Conservation (phyloP, 2,797 vertebrate species). For the Sebastes oblongus region DNA sequence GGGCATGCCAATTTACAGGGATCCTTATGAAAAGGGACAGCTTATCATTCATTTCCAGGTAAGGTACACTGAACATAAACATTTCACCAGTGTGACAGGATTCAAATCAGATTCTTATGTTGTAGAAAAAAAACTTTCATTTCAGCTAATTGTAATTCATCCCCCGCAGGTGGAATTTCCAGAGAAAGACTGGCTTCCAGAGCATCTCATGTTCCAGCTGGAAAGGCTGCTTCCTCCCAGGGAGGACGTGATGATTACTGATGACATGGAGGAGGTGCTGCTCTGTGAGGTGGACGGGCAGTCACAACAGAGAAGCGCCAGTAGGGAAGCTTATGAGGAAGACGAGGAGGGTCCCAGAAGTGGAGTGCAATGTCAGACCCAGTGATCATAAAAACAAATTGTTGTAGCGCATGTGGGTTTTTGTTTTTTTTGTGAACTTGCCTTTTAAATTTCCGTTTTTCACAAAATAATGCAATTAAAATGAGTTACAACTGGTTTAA, state of each 20-base stretch:
- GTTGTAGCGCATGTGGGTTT: background rate
- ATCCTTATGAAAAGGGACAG: conserved; percentile 89
- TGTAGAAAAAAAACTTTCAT: background rate
- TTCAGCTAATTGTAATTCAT: background rate
- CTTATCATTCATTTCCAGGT: conserved; percentile 92
- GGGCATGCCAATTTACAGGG: conserved; percentile 92
- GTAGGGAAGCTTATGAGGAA: conserved; percentile 88
- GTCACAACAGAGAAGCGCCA: conserved; percentile 79
- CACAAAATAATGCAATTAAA: background rate
- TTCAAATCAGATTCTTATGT: background rate
- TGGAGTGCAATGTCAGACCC: conserved; percentile 94
- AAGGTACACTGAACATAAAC: conserved; percentile 36
- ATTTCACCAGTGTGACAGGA: background rate
- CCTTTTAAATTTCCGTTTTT: background rate
- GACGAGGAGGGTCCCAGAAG: conserved; percentile 84
- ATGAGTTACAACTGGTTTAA: background rate
- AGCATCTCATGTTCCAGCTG: conserved; percentile 87
- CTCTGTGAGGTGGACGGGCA: conserved; percentile 85
- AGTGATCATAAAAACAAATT: conserved; percentile 64
- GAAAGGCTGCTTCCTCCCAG: conserved; percentile 89
- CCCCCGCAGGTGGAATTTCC: conserved; percentile 91
- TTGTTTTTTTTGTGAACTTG: background rate
- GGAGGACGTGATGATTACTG: conserved; percentile 87
- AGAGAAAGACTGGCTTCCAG: conserved; percentile 90
- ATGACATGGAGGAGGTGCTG: conserved; percentile 95